Evolutionary conservation across 2,113 vertebrate species (phyloP), one percentile per base, ranked within the genome.

Genomic region (Capricornis sumatraensis): DNA sequence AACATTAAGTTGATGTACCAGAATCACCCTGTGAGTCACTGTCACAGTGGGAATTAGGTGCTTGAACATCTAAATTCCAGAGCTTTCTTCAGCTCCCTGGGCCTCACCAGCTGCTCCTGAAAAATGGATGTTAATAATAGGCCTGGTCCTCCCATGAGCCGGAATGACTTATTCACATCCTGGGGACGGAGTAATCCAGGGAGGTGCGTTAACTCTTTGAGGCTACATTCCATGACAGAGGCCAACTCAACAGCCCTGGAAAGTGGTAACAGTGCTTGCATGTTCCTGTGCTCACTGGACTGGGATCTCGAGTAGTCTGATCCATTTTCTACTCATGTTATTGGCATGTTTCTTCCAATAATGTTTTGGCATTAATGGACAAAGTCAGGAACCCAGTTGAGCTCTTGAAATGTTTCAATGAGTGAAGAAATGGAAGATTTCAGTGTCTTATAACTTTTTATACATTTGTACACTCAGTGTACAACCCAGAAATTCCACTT

Each of bases 81-180:
- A 45, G 67, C 79, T 93, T 94, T 98, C 94, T 88, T 97, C 45
- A 96, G 40, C 94, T 96, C 67, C 52, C 30, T 53, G 88, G 94
- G 92, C 55, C 64, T 97, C 60, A 45, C 53, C 53, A 92, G 89
- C 67, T 87, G 50, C 62, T 94, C 27, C 4, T 67, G 2, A 84
- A 95, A 95, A 96, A 97, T 94, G 89, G 43, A 25, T 95, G 9
- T 45, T 96, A 97, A 97, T 98, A 91, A 97, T 79, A 94, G 79
- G 13, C 12, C 52, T 95, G 62, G 47, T 84, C 27, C 14, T 74
- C 14, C 84, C 64, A 43, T 90, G 84, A 97, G 47, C 71, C 74
- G 79, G 78, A 90, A 93, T 95, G 93, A 88, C 52, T 96, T 97
- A 97, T 89, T 85, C 81, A 96, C 89, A 92, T 95, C 47, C 91